phyloP scores from a whole-genome alignment of 2,888 invertebrate species.

The Callyntrura sp. region DNA sequence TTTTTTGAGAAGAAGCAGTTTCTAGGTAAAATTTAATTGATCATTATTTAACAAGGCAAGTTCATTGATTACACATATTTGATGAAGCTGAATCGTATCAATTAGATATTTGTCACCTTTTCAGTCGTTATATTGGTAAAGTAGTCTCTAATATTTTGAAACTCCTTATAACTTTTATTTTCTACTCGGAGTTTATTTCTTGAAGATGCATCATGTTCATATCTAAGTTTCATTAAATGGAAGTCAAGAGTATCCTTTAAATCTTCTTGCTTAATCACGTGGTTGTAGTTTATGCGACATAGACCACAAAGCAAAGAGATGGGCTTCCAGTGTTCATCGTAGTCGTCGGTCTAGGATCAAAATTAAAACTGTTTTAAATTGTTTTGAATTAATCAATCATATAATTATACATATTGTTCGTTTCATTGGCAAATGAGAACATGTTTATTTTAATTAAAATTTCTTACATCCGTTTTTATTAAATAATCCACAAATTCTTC shows the following conservation, averaged over 20 bases:
- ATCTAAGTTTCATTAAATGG: constrained; percentile 29
- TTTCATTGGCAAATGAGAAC: background rate
- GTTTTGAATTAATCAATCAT: constrained; percentile 11
- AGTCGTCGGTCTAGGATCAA: constrained; percentile 78
- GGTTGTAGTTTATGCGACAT: constrained; percentile 79
- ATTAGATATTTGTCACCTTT: too few species aligned
- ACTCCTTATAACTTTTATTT: constrained; percentile 28
- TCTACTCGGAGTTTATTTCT: background rate
- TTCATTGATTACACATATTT: background rate
- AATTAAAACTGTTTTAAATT: too few species aligned
- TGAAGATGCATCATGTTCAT: background rate
- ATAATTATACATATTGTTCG: too few species aligned
- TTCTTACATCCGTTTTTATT: constrained; percentile 80
- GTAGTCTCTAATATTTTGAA: background rate
- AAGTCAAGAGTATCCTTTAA: constrained; percentile 27
- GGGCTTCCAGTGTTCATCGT: constrained; percentile 83
- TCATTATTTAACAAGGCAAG: background rate
- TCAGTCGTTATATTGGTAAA: constrained; percentile 2
- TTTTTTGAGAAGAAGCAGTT: too few species aligned
- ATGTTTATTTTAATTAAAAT: too few species aligned
- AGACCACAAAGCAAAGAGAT: constrained; percentile 81
- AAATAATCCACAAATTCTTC: constrained; percentile 82
- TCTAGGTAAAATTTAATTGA: too few species aligned
- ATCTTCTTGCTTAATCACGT: constrained; percentile 80
- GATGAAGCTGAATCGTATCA: too few species aligned